phyloP scores from a whole-genome alignment of 2,797 vertebrate species.

The Hydrocynus forskahlii region DNA sequence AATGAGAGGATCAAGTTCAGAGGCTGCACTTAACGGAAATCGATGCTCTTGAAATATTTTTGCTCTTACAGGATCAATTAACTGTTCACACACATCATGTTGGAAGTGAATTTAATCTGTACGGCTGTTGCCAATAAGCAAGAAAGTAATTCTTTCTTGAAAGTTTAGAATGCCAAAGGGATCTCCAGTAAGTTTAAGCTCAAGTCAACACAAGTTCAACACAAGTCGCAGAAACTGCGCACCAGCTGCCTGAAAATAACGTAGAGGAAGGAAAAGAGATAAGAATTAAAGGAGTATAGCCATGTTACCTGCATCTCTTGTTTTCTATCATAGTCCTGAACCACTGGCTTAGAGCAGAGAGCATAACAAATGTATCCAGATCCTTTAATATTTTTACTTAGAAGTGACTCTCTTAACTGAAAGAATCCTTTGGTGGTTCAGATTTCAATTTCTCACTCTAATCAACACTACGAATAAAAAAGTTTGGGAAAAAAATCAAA shows the following conservation, averaged over 20 bases:
- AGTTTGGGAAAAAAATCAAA: no score
- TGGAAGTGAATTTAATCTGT: conserved; percentile 5
- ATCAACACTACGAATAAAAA: no score
- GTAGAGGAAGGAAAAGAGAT: background rate
- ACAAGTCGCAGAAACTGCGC: background rate
- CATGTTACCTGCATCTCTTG: no score
- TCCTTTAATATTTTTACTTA: no score
- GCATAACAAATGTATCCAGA: no score
- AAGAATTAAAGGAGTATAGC: background rate
- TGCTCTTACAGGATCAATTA: conserved; percentile 34
- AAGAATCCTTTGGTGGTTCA: no score
- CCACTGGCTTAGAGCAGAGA: no score
- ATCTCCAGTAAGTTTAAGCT: background rate
- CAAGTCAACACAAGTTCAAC: background rate
- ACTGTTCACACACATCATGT: conserved; percentile 29
- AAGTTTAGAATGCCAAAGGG: conserved; percentile 6
- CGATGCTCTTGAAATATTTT: conserved; percentile 46
- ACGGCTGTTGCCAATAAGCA: conserved; percentile 4
- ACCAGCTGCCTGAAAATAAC: background rate
- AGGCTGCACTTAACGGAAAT: conserved; percentile 49
- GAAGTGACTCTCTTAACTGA: no score
- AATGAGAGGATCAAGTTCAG: conserved; percentile 49
- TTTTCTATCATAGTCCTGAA: no score
- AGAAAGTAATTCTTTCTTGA: conserved; percentile 10
- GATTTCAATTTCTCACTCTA: no score